Base-by-base conservation (phyloP, 2,113 vertebrate genomes). In the Eulacestoma nigropectus region DNA sequence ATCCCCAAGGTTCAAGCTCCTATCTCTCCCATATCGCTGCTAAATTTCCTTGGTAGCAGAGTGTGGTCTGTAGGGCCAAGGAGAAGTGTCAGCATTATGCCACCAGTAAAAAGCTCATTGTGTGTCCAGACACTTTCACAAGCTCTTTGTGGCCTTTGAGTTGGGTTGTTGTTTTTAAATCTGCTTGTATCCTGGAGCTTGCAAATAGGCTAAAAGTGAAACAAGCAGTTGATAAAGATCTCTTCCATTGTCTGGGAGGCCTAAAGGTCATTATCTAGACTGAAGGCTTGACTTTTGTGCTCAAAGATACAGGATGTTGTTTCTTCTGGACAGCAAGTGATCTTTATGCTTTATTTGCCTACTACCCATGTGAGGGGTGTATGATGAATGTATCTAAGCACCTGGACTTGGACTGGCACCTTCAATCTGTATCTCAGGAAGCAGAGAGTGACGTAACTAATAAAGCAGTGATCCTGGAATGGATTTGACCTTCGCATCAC, bases 381-480 rank as follows among this genome's bases (percentile, higher is more conserved):
- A 15, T 44, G 42, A 50, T 37, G 69, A 39, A 79, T 6, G 1
- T 50, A 13, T 65, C 55, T 86, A 74, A 80, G 35, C 68, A 35
- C 72, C 56, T 93, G 63, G 47, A 70, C 55, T 76, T 83, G 35
- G 49, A 69, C 56, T 67, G 42, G 90, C 59, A 77, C 16, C 35
- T 52, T 80, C 68, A 86, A 27, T 94, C 49, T 16, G 22, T 75
- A 81, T 30, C 74, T 46, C 47, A 78, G 52, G 57, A 20, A 74
- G 44, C 29, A 88, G 27, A 50, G 30, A 67, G 27, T 70, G 56
- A 93, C 92, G 44, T 44, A 81, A 46, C 29, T 57, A 68, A 77
- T 68, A 75, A 90, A 86, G 68, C 13, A n/a, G 33, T 70, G 76
- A 84, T 88, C 26, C 73, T 86, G n/a, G 53, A 29, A 55, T 68